Evolutionary conservation across 2,113 vertebrate species (phyloP).

Genomic region (Carassius gibelio): DNA sequence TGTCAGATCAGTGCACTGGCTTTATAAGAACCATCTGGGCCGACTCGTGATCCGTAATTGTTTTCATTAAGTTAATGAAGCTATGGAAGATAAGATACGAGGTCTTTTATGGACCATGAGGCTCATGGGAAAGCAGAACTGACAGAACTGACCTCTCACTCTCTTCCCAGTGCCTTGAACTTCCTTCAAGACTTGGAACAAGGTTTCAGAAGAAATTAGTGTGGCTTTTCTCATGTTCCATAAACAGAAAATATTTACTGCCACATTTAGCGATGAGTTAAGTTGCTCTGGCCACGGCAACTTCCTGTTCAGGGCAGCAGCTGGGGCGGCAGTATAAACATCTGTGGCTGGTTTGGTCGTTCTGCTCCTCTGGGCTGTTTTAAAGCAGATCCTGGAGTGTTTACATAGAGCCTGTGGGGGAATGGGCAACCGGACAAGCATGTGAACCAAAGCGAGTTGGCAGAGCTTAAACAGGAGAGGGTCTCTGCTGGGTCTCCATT

Average conservation of each 20-base stretch:
- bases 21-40: slow-evolving; percentile 19
- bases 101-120: slow-evolving; percentile 17
- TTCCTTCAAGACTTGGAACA: not conserved
- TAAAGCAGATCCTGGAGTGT: slow-evolving; percentile 54
- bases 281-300: slow-evolving; percentile 9
- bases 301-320: slow-evolving; percentile 53
- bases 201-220: not conserved
- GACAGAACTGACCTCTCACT: slow-evolving; percentile 28
- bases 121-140: slow-evolving; percentile 25
- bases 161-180: not conserved
- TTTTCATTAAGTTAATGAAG: slow-evolving; percentile 41
- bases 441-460: slow-evolving; percentile 39
- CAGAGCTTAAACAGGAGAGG: slow-evolving; percentile 10
- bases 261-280: slow-evolving; percentile 24
- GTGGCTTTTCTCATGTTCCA: slow-evolving; percentile 13
- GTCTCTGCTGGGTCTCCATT: not conserved
- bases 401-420: slow-evolving; percentile 49
- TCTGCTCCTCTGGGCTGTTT: slow-evolving; percentile 51
- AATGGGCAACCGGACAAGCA: slow-evolving; percentile 40
- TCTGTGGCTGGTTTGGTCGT: slow-evolving; percentile 56
- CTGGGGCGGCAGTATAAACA: slow-evolving; percentile 44
- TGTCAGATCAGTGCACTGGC: not conserved
- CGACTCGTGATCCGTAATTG: slow-evolving; percentile 40
- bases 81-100: slow-evolving; percentile 45
- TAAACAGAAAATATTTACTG: slow-evolving; percentile 30